Percentiles rank a stretch among this genome's conserved stretches.
Evolutionary conservation across 2,113 vertebrate species (phyloP).

Genomic region (Furnarius figulus): DNA sequence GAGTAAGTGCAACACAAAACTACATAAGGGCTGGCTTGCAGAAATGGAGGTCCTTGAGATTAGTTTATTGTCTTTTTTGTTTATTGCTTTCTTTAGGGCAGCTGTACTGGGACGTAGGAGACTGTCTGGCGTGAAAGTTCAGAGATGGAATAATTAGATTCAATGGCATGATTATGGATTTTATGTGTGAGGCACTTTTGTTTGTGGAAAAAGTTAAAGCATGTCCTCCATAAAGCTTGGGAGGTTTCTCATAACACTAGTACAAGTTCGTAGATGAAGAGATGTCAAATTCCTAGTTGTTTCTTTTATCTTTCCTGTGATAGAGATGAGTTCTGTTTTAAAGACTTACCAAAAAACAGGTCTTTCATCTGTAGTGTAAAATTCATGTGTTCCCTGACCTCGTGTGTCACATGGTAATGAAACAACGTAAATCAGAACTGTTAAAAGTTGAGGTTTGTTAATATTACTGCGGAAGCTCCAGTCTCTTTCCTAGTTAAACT

Average conservation of each 20-base stretch:
- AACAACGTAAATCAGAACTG: slow-evolving; percentile 66
- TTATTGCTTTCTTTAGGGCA: slow-evolving; percentile 32
- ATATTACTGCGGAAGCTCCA: slow-evolving; percentile 59
- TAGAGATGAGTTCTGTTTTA: slow-evolving; percentile 51
- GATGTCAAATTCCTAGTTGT: slow-evolving; percentile 52
- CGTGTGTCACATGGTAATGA: slow-evolving; percentile 59
- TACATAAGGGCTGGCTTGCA: neutral
- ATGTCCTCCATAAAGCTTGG: slow-evolving; percentile 29
- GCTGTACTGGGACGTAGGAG: slow-evolving; percentile 3
- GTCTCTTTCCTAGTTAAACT: slow-evolving; percentile 45
- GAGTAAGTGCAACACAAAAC: neutral
- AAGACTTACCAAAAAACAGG: slow-evolving; percentile 22
- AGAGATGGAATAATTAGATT: slow-evolving; percentile 31
- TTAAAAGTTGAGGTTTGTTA: slow-evolving; percentile 71
- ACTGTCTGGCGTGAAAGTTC: slow-evolving; percentile 13
- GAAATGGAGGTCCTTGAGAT: neutral
- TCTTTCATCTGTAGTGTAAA: slow-evolving; percentile 67
- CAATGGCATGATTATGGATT: slow-evolving; percentile 4
- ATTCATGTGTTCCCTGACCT: slow-evolving; percentile 69
- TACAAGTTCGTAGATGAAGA: slow-evolving; percentile 58
- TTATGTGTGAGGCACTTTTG: slow-evolving; percentile 27
- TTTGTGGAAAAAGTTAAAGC: slow-evolving; percentile 28
- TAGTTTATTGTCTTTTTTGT: slow-evolving; percentile 2
- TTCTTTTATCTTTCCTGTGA: slow-evolving; percentile 59
- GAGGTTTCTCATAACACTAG: slow-evolving; percentile 45